Evolutionary conservation across 2,888 invertebrate genomes (phyloP).

Genomic region (Elmis aenea): DNA sequence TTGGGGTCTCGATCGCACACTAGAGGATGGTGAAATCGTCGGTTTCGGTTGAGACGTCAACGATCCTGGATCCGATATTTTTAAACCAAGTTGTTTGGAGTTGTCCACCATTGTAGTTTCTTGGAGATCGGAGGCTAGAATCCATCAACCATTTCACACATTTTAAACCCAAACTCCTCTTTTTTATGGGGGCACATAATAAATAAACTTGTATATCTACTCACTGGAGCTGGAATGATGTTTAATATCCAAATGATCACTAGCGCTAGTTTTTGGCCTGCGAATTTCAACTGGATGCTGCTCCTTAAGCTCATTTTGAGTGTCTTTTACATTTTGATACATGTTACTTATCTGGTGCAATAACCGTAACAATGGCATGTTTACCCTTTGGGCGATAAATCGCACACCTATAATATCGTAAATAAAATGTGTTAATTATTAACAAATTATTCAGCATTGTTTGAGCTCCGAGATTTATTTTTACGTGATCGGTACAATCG

Average conservation of each 20-base stretch:
- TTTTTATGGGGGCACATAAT: too few species aligned
- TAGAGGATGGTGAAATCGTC: slow-evolving; percentile 53
- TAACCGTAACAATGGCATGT: slow-evolving; percentile 89
- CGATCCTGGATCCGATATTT: slow-evolving; percentile 44
- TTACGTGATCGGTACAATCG: too few species aligned
- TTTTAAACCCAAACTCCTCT: too few species aligned
- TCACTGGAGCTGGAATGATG: slow-evolving; percentile 59
- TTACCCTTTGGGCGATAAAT: slow-evolving; percentile 92
- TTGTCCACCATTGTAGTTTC: slow-evolving; percentile 51
- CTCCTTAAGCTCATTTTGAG: slow-evolving; percentile 82
- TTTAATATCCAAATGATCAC: slow-evolving; percentile 50
- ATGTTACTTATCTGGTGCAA: slow-evolving; percentile 95
- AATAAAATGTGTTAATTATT: neutral
- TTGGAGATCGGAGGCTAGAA: slow-evolving; percentile 58
- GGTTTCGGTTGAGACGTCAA: slow-evolving; percentile 40
- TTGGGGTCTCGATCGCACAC: slow-evolving; percentile 64
- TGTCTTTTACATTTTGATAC: slow-evolving; percentile 96
- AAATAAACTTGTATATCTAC: slow-evolving; percentile 13
- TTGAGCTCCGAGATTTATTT: too few species aligned
- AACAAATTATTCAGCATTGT: too few species aligned
- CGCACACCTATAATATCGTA: slow-evolving; percentile 61
- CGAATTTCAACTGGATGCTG: slow-evolving; percentile 53
- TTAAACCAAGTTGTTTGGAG: slow-evolving; percentile 46
- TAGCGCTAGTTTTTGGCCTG: slow-evolving; percentile 42
- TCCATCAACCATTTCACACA: too few species aligned